Evolutionary conservation across 2,797 vertebrate genomes (phyloP), one percentile per base, ranked within the genome.

Genomic region (Neoniphon sammara): DNA sequence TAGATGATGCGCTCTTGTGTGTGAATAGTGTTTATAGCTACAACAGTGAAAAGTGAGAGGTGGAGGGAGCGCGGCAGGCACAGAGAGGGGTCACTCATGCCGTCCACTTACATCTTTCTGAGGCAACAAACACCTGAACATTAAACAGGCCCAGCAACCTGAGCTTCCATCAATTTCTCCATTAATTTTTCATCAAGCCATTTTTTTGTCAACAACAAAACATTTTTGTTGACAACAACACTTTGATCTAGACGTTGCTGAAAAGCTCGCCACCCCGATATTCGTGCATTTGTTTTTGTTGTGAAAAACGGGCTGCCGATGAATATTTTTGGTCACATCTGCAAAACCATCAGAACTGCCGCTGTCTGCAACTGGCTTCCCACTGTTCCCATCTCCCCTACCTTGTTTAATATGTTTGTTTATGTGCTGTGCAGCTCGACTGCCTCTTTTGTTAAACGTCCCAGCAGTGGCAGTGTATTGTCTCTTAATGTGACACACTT

Each of bases 361-460:
- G 72, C 77, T 77, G 77, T 67, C 71, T 34, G 66, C 63, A 15
- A 68, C 72, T 57, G 75, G 75, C 82, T 17, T 77, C 82, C 82
- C 68, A 70, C 87, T 81, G 84, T 79, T 88, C 81, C 72, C 65
- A 55, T 83, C 76, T 71, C 60, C 57, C 72, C 70, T 63, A 77
- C 86, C 84, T 61, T 61, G 69, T 80, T 81, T 86, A 88, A 89
- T 86, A 80, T 85, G 84, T 87, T 85, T 91, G 86, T 88, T 91
- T 89, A 86, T 89, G 81, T 79, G 65, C 86, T 81, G 18, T 83
- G 67, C 30, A 39, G 39, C 12, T 63, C 80, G 74, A 47, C 73
- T 85, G 64, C 80, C 66, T 39, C 36, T 86, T 86, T 88, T 85
- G 83, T 79, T 88, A 86, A 89, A 90, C 80, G 63, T 76, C 68